phyloP scores from a whole-genome alignment of 2,113 vertebrate species.

The Chrysemys picta region DNA sequence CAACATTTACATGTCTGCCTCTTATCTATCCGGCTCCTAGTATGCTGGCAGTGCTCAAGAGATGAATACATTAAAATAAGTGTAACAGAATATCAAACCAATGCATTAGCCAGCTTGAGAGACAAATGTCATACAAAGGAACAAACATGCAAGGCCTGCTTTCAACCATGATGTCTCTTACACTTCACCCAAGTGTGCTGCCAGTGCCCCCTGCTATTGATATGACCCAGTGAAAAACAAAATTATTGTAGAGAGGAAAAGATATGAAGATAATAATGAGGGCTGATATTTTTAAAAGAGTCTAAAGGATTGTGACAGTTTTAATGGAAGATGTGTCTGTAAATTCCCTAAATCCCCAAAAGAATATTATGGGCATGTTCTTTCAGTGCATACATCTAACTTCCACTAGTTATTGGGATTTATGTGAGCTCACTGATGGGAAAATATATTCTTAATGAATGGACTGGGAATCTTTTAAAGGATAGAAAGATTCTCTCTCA shows the following conservation, averaged over 20 bases:
- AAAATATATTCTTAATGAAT: not conserved
- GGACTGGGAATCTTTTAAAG: conserved; percentile 1
- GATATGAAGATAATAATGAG: not conserved
- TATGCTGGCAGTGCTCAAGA: not conserved
- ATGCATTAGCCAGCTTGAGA: not conserved
- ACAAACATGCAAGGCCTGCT: not conserved
- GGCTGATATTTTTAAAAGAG: accelerated
- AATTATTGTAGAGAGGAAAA: not conserved
- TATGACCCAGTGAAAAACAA: not conserved
- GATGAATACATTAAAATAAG: not conserved
- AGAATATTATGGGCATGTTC: not conserved
- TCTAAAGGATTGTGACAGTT: not conserved
- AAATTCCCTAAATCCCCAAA: not conserved
- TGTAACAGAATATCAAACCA: not conserved
- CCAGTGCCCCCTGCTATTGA: not conserved
- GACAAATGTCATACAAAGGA: not conserved
- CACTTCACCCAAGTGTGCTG: not conserved
- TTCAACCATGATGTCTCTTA: not conserved
- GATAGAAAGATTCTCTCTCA: not conserved
- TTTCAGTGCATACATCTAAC: accelerated
- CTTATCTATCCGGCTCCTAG: not conserved
- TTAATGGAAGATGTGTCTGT: not conserved
- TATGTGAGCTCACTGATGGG: not conserved
- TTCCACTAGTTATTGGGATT: not conserved
- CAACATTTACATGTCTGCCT: not conserved